Evolutionary conservation across 2,113 vertebrate species (phyloP).

Genomic region (Morone saxatilis): DNA sequence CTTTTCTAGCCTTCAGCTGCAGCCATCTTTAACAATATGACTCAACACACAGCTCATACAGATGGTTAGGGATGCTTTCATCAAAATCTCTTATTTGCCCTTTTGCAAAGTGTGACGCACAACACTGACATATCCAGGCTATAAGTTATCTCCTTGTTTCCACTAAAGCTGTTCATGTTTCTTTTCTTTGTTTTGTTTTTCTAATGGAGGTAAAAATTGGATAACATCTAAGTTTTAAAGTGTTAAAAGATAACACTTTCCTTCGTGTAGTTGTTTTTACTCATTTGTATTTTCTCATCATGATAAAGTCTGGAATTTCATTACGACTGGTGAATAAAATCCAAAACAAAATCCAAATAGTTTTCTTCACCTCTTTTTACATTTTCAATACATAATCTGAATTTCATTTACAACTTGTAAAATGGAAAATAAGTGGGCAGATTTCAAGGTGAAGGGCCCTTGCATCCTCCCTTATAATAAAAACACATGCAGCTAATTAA

Average conservation of each 20-base stretch:
- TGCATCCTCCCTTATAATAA: neutral
- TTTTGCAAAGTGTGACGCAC: slow-evolving; percentile 1
- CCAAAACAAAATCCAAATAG: neutral
- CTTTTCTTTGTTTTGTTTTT: neutral
- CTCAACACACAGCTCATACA: neutral
- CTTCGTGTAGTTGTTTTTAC: neutral
- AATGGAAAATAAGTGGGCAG: neutral
- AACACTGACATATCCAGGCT: neutral
- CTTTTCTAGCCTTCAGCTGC: neutral
- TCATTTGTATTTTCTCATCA: neutral
- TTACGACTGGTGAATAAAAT: neutral
- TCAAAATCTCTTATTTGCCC: neutral
- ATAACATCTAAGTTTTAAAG: neutral
- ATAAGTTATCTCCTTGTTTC: neutral
- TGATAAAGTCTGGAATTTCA: no score
- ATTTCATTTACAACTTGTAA: neutral
- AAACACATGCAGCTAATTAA: slow-evolving; percentile 11
- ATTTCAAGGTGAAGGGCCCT: neutral
- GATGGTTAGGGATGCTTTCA: neutral
- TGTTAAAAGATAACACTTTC: no score
- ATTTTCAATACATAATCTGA: neutral
- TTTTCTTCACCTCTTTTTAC: neutral
- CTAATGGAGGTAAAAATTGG: neutral
- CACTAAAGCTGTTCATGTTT: neutral
- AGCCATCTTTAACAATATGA: slow-evolving; percentile 2